These are phyloP conservation scores for Melanitta fusca DNA, from an alignment of 2,797 vertebrate species.

Conservation along the genomic window DNA sequence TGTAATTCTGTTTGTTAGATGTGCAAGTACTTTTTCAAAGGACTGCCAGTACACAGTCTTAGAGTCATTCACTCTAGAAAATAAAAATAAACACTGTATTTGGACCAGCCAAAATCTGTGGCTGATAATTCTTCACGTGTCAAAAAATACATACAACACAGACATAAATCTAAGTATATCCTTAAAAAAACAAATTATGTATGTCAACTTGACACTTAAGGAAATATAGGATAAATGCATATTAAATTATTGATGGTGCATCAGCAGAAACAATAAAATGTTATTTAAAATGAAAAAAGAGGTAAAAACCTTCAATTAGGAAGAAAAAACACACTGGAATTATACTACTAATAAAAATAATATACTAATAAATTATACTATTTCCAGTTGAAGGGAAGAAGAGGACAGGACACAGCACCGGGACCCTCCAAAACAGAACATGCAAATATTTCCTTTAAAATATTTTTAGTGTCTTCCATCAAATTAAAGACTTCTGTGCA, in stretches of 20 bases:
- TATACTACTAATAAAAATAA: background rate
- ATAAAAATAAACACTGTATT: background rate
- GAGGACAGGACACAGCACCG: background rate
- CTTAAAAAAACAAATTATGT: background rate
- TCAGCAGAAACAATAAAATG: background rate
- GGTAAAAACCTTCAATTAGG: background rate
- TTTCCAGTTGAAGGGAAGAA: background rate
- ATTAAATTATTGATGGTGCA: background rate
- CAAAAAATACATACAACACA: background rate
- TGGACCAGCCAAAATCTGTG: background rate
- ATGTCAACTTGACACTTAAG: background rate
- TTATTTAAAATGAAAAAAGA: background rate
- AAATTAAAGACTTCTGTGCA: background rate
- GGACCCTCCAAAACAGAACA: background rate
- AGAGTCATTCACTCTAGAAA: too few relatives aligned
- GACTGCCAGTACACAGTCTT: background rate
- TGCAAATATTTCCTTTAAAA: background rate
- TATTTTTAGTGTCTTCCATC: background rate
- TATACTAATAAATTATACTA: background rate
- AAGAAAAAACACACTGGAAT: background rate
- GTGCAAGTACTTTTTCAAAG: background rate
- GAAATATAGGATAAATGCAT: background rate
- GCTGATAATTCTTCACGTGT: background rate
- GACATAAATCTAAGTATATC: background rate
- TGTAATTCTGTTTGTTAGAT: background rate